These are phyloP conservation scores for Prostheceraeus crozeri DNA, from an alignment of 2,888 invertebrate species.

Conservation along the genomic window DNA sequence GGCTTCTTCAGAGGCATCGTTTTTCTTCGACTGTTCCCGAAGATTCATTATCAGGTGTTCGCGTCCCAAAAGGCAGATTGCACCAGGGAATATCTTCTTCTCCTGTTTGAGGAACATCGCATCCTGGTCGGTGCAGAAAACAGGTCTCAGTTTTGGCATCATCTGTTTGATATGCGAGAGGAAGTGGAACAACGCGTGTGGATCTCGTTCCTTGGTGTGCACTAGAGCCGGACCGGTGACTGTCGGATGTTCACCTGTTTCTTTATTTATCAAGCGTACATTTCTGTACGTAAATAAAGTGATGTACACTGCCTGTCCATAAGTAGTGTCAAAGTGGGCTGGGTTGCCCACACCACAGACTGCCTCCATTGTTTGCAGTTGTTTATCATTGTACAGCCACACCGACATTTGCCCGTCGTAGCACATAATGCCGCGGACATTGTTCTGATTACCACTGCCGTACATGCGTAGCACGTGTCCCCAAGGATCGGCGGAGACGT, in stretches of 20 bases:
- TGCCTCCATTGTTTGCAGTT: conserved; percentile 10
- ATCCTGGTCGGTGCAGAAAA: conserved; percentile 18
- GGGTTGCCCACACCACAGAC: conserved; percentile 16
- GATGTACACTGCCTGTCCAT: neutral
- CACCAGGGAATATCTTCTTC: neutral
- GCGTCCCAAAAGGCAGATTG: neutral
- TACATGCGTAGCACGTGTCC: neutral
- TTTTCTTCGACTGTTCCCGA: neutral
- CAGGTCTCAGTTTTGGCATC: neutral
- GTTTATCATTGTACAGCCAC: neutral
- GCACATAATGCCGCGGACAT: neutral
- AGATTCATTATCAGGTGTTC: conserved; percentile 20
- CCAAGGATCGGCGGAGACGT: conserved; percentile 9
- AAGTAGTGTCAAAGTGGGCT: conserved; percentile 13
- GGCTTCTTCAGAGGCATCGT: neutral
- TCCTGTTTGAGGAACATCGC: conserved; percentile 15
- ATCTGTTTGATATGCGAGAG: conserved; percentile 1
- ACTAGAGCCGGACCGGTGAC: neutral
- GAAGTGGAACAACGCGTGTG: neutral
- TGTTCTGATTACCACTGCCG: neutral
- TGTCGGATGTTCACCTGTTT: neutral
- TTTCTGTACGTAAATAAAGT: conserved; percentile 7
- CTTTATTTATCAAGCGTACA: neutral
- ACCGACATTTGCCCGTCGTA: neutral
- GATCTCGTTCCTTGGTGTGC: conserved; percentile 9